Conservation (phyloP, 1,140 invertebrate genomes). For the Eurosta solidaginis region DNA sequence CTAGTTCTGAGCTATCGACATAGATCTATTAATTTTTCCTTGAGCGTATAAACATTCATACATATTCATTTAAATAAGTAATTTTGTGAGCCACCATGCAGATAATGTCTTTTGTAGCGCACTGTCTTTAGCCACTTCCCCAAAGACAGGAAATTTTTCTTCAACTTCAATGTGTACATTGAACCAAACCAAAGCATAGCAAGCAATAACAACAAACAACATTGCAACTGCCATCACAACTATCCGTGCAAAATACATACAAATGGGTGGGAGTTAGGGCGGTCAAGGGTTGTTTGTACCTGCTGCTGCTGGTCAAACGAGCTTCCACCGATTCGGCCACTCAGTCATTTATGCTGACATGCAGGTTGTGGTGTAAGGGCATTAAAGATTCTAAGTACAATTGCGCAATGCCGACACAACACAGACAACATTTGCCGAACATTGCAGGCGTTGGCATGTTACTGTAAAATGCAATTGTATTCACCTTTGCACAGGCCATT, state of each 20-base stretch:
- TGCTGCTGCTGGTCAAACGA: conserved; percentile 17
- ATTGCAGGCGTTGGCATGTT: conserved; percentile 15
- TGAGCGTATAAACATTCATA: not conserved
- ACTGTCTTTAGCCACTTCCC: not conserved
- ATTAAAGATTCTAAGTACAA: too few relatives aligned
- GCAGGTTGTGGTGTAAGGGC: not conserved
- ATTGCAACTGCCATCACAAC: too few relatives aligned
- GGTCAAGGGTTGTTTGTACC: conserved; percentile 10
- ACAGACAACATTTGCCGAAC: too few relatives aligned
- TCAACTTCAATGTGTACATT: not conserved
- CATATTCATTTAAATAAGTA: not conserved
- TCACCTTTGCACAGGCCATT: conserved; percentile 19
- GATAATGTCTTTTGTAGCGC: not conserved
- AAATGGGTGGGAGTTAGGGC: not conserved
- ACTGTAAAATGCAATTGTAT: conserved; percentile 21
- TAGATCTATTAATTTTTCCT: too few relatives aligned
- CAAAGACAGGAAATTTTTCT: conserved; percentile 12
- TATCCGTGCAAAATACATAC: too few relatives aligned
- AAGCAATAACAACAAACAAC: too few relatives aligned
- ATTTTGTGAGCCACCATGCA: not conserved
- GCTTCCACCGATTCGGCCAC: not conserved
- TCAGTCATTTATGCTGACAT: not conserved
- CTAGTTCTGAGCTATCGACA: too few relatives aligned
- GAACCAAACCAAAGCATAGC: conserved; percentile 15
- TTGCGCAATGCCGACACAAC: conserved; percentile 14